Conservation (phyloP, 1,140 invertebrate genomes). For the Drosophila prosaltans region DNA sequence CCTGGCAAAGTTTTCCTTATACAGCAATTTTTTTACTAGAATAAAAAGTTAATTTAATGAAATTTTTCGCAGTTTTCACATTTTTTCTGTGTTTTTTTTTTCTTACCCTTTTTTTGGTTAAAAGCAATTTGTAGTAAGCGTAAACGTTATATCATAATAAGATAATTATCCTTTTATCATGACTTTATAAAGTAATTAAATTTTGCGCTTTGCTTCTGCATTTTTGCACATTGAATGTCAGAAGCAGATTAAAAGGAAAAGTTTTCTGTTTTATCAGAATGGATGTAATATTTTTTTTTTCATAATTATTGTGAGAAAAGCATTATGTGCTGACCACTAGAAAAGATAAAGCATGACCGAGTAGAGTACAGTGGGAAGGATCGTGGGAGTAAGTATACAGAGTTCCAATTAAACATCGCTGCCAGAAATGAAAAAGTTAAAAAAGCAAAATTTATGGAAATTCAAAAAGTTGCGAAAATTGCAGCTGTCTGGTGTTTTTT, state of each 20-base stretch:
- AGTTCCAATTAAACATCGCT: slow-evolving; percentile 50
- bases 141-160: slow-evolving; percentile 26
- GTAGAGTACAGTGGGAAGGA: neutral
- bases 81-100: neutral
- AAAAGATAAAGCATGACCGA: slow-evolving; percentile 11
- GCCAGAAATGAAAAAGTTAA: slow-evolving; percentile 37
- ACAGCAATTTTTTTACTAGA: too few species aligned
- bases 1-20: too few species aligned
- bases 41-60: too few species aligned
- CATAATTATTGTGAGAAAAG: slow-evolving; percentile 7
- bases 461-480: slow-evolving; percentile 41
- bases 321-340: slow-evolving; percentile 24
- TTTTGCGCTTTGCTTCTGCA: slow-evolving; percentile 9
- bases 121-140: slow-evolving; percentile 25
- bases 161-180: slow-evolving; percentile 47
- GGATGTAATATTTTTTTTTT: slow-evolving; percentile 9
- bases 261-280: slow-evolving; percentile 22
- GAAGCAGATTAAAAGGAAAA: slow-evolving; percentile 7
- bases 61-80: too few species aligned
- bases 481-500: slow-evolving; percentile 35
- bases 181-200: slow-evolving; percentile 62
- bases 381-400: neutral
- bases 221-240: slow-evolving; percentile 22
- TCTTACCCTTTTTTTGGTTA: neutral
- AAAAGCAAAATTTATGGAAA: slow-evolving; percentile 61